Percentiles rank a stretch among this genome's conserved stretches.
phyloP scores from a whole-genome alignment of 1,140 invertebrate genomes.

The Mizuhopecten yessoensis region DNA sequence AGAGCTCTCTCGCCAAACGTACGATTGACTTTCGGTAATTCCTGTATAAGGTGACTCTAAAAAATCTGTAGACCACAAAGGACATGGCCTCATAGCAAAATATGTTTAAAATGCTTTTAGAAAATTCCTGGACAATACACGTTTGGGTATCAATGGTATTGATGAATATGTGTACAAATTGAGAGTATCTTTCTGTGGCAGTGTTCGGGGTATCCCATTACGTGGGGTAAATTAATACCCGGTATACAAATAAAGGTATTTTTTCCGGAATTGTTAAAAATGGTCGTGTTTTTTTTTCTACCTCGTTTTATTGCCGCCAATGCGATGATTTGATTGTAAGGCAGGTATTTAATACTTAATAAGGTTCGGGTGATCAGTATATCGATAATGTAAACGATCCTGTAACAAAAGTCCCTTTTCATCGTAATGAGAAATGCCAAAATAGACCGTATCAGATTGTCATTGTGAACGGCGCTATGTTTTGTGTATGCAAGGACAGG shows the following conservation, averaged over 20 bases:
- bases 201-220: neutral
- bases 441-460: constrained; percentile 6
- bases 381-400: constrained; percentile 26
- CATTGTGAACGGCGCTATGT: neutral
- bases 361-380: neutral
- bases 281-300: neutral
- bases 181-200: neutral
- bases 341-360: constrained; percentile 39
- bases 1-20: too few species aligned
- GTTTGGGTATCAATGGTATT: neutral
- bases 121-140: neutral
- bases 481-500: constrained; percentile 4
- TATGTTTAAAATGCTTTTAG: constrained; percentile 5
- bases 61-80: neutral
- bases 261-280: constrained; percentile 18
- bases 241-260: neutral
- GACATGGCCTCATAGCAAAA: neutral
- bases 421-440: constrained; percentile 38
- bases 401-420: neutral
- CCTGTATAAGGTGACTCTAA: too few species aligned
- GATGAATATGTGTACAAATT: neutral
- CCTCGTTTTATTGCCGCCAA: neutral
- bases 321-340: constrained; percentile 25
- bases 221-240: neutral
- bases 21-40: too few species aligned